Evolutionary conservation across 2,113 vertebrate species (phyloP).

Genomic region (Malurus alboscapulatus): DNA sequence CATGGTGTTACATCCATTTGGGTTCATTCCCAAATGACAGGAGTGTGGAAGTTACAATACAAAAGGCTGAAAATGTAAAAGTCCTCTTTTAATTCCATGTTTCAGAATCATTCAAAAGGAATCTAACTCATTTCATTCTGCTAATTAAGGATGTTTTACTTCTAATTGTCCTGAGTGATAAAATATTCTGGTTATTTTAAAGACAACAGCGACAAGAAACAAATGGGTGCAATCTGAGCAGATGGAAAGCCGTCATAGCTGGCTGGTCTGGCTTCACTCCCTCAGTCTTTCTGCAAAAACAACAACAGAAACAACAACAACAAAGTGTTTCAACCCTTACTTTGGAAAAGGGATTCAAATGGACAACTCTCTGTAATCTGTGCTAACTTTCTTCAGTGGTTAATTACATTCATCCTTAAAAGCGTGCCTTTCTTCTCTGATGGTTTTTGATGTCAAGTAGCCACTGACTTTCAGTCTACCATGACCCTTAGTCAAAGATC

Average conservation of each 20-base stretch:
- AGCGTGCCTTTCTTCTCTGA: fast-evolving
- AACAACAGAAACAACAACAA: not conserved
- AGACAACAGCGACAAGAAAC: not conserved
- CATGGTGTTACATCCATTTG: not conserved
- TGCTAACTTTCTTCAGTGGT: not conserved
- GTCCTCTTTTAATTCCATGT: not conserved
- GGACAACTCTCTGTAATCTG: not conserved
- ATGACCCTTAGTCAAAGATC: not conserved
- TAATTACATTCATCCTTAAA: not conserved
- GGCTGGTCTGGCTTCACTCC: not conserved
- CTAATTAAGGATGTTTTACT: not conserved
- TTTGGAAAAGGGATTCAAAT: not conserved
- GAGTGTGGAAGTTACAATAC: not conserved
- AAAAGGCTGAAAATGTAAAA: not conserved
- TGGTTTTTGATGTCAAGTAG: not conserved
- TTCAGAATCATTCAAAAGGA: not conserved
- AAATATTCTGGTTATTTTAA: not conserved
- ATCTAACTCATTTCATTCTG: not conserved
- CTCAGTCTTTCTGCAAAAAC: not conserved
- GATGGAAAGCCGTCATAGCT: not conserved
- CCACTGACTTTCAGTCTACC: not conserved
- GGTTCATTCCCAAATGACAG: not conserved
- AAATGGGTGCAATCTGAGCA: not conserved
- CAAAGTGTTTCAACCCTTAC: not conserved
- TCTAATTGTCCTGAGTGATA: not conserved